Percentiles rank a stretch among this genome's conserved stretches.
Evolutionary conservation across 2,113 vertebrate species (phyloP).

Genomic region (Cephalopterus ornatus): DNA sequence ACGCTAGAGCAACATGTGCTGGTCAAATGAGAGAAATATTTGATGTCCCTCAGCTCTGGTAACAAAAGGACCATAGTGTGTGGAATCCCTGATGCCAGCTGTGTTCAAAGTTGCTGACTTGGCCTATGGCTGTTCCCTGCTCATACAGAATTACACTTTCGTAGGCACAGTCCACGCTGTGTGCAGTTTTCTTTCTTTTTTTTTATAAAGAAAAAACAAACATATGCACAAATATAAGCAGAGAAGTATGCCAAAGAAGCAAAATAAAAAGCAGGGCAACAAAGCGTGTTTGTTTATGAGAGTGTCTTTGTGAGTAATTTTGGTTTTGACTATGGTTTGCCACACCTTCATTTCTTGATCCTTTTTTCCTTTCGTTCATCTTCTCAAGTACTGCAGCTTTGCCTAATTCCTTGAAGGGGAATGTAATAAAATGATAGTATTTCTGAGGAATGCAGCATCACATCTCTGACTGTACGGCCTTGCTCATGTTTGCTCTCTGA

Average conservation of each 20-base stretch:
- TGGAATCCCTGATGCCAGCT: constrained; percentile 9
- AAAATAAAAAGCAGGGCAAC: not conserved
- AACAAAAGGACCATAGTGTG: constrained; percentile 31
- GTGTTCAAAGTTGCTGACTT: constrained; percentile 21
- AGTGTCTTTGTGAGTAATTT: not conserved
- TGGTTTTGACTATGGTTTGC: not conserved
- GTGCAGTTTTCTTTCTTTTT: not conserved
- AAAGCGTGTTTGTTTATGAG: not conserved
- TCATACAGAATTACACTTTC: not conserved
- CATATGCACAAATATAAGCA: not conserved
- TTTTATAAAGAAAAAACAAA: not conserved
- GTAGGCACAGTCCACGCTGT: not conserved
- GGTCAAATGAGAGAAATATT: constrained; percentile 20
- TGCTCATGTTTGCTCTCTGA: not conserved
- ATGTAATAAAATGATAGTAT: not conserved
- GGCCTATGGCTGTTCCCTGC: not conserved
- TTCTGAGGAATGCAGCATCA: not conserved
- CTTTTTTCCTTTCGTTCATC: not conserved
- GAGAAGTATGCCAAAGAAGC: not conserved
- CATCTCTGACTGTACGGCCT: not conserved
- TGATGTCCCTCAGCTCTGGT: not conserved
- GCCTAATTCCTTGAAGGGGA: not conserved
- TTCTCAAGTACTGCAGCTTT: not conserved
- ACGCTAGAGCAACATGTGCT: not conserved
- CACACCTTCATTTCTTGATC: not conserved